Evolutionary conservation across 2,888 invertebrate genomes (phyloP), one percentile per base, ranked within the genome.

Genomic region (Aleiodes testaceus): DNA sequence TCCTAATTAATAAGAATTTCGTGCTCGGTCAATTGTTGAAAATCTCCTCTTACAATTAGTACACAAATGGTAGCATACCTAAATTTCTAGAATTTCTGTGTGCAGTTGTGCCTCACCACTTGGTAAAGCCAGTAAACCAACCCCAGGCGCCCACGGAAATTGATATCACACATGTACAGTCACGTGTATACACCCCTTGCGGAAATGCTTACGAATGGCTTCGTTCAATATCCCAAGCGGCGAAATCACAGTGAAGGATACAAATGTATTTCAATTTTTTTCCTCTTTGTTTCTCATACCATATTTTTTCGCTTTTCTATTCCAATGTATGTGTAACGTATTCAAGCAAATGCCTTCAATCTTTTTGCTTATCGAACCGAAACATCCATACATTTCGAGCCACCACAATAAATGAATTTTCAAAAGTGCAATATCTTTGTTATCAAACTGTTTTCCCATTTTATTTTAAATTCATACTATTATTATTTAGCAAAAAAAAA

Each of bases 171-270:
- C 64, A 36, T 69, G 50, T 47, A 44, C n/a, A 20, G 59, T 45
- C 20, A 44, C 20, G 49, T 49, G 52, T 16, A 65, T 4, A 36
- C 36, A 36, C 61, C 42, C 5, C 53, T 68, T 26, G 30, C 26
- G 36, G 30, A 68, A 30, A 16, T 14, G 30, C 47, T 47, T 45
- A 22, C 30, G 16, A 47, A 77, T 77, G 64, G 74, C 53, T 76
- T 73, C 75, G 73, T 78, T 77, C 77, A 77, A 72, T 73, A 73
- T 75, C 71, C 74, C 68, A 70, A 68, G 69, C 50, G 68, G 53
- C 36, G 61, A 61, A 45, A 69, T 69, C 52, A 45, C 52, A 22
- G 44, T 22, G 44, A 53, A 64, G 45, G 61, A 20, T 53, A 69
- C 64, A 64, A 69, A 64, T 69, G 42, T 12, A 20, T 36, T 14